Percentiles rank a stretch among this genome's conserved stretches.
These are phyloP conservation scores for Amyelois transitella DNA, from an alignment of 1,140 invertebrate genomes.

Conservation along the genomic window DNA sequence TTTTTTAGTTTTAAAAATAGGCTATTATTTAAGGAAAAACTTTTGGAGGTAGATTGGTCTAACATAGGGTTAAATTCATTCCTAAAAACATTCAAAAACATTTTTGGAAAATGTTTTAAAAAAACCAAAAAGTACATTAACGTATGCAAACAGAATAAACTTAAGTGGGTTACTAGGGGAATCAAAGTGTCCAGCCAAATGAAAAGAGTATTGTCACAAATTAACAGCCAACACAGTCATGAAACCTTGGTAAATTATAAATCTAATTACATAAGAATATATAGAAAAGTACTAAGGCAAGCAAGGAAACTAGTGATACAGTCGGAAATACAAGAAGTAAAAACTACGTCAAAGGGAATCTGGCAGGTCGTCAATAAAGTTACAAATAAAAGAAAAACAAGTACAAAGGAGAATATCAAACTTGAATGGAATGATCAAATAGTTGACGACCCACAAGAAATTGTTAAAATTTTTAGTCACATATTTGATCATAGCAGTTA, in stretches of 20 bases:
- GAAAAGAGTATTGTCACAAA: conserved; percentile 6
- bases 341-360: conserved; percentile 7
- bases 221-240: background rate
- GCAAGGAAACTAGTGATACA: conserved; percentile 1
- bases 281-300: conserved; percentile 5
- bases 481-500: background rate
- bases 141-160: background rate
- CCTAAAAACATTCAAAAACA: conserved; percentile 1
- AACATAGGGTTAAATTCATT: background rate
- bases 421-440: conserved; percentile 6
- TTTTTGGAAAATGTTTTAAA: too few relatives aligned
- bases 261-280: conserved; percentile 5
- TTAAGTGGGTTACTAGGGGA: conserved; percentile 11
- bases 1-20: background rate
- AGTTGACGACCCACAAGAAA: background rate
- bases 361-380: conserved; percentile 9
- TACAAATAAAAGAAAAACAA: conserved; percentile 7
- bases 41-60: background rate
- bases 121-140: background rate
- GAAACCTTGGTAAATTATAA: background rate
- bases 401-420: background rate
- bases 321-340: background rate
- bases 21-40: too few relatives aligned
- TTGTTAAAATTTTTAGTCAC: background rate
- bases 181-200: conserved; percentile 10